A percentile compares a stretch with the other conserved stretches of the same genome.
These are phyloP conservation scores for Andricus grossulariae DNA, from an alignment of 1,140 invertebrate genomes.

Conservation along the genomic window DNA sequence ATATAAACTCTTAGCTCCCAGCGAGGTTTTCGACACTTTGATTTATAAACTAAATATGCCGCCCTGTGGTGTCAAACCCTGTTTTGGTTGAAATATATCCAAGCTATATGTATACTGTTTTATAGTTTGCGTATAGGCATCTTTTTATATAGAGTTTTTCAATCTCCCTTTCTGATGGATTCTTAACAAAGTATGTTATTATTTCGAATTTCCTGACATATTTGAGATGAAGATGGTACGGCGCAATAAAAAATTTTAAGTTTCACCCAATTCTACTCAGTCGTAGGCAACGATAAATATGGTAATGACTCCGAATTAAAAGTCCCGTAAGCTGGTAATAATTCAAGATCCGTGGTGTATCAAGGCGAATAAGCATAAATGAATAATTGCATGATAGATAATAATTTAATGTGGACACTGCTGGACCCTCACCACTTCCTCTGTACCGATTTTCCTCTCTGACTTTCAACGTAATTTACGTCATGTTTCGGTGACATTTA, in stretches of 20 bases:
- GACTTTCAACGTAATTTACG: conserved; percentile 36
- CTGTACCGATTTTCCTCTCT: conserved; percentile 41
- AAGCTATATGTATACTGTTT: too few relatives aligned
- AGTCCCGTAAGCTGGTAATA: conserved; percentile 72
- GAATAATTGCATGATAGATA: conserved; percentile 74
- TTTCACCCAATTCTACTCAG: conserved; percentile 45
- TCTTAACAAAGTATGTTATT: not conserved
- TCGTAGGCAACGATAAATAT: conserved; percentile 69
- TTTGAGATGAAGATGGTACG: conserved; percentile 36
- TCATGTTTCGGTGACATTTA: conserved; percentile 7
- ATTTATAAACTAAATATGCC: conserved; percentile 76
- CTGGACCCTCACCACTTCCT: conserved; percentile 46
- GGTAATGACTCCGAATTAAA: conserved; percentile 74
- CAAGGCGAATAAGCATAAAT: conserved; percentile 75
- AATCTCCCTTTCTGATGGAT: too few relatives aligned
- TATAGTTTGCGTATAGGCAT: too few relatives aligned
- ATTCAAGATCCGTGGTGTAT: conserved; percentile 73
- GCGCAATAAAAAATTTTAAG: conserved; percentile 28
- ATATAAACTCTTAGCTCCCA: conserved; percentile 72
- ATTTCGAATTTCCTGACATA: not conserved
- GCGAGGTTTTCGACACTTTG: conserved; percentile 68
- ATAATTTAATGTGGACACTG: conserved; percentile 67
- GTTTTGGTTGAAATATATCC: too few relatives aligned
- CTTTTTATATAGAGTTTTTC: too few relatives aligned
- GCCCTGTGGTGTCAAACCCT: conserved; percentile 35